Percentiles rank a stretch among this genome's conserved stretches.
Conservation (phyloP, 2,888 invertebrate genomes). For the Tricholauxania praeusta region DNA sequence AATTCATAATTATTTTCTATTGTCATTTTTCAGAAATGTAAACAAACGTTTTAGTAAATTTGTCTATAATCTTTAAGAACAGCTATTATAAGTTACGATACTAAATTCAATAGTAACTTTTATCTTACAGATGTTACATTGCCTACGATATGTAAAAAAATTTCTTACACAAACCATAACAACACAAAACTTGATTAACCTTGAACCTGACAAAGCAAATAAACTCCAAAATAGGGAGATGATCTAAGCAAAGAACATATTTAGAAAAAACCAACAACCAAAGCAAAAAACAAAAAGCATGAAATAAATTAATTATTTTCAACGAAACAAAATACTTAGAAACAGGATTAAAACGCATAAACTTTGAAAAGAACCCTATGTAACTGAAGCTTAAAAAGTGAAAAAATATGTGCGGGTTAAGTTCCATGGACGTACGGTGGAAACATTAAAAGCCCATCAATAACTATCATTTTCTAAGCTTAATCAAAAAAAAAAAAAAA, state of each 20-base stretch:
- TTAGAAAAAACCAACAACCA: not conserved
- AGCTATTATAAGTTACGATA: too few species aligned
- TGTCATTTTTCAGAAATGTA: too few species aligned
- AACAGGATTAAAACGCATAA: not conserved
- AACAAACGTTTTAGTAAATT: too few species aligned
- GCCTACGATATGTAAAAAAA: too few species aligned
- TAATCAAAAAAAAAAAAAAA: not conserved
- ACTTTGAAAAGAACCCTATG: not conserved
- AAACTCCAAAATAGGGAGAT: conserved; percentile 5
- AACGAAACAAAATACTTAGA: too few species aligned
- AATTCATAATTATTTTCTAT: too few species aligned
- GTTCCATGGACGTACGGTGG: conserved; percentile 1
- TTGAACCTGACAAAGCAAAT: not conserved
- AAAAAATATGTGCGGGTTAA: not conserved
- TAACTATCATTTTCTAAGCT: conserved; percentile 23
- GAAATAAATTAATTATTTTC: too few species aligned
- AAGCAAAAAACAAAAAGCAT: not conserved
- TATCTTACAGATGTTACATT: too few species aligned
- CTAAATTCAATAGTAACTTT: too few species aligned
- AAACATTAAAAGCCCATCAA: conserved; percentile 18
- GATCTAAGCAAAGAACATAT: conserved; percentile 12
- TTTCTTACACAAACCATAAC: too few species aligned
- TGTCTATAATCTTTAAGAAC: too few species aligned
- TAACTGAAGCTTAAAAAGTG: not conserved
- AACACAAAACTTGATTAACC: conserved; percentile 5